Evolutionary conservation across 2,888 invertebrate genomes (phyloP).

Genomic region (Phyllotreta striolata): DNA sequence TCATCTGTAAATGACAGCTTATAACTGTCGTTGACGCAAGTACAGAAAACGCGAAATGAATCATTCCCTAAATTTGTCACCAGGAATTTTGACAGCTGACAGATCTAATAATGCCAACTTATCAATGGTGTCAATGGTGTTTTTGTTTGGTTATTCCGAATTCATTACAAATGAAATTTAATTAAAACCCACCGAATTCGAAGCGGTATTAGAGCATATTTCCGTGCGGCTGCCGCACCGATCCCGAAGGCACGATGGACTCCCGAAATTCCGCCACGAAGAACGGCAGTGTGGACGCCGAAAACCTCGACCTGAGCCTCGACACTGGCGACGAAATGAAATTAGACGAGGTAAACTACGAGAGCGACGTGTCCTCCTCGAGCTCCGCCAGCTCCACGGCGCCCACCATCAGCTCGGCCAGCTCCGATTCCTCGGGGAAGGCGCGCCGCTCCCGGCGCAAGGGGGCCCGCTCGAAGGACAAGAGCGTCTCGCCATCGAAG

Average conservation of each 20-base stretch:
- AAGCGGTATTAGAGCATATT: background rate
- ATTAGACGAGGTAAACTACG: conserved; percentile 79
- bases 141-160: conserved; percentile 14
- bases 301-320: conserved; percentile 58
- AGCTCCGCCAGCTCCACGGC: conserved; percentile 75
- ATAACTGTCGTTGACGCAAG: no score
- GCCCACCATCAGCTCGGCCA: conserved; percentile 81
- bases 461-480: conserved; percentile 61
- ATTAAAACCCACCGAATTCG: background rate
- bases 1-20: no score
- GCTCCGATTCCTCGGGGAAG: conserved; percentile 70
- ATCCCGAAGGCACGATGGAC: conserved; percentile 52
- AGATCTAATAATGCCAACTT: conserved; percentile 6
- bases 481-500: conserved; percentile 55
- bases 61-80: no score
- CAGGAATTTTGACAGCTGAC: no score
- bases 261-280: conserved; percentile 55
- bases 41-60: no score
- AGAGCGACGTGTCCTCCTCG: conserved; percentile 89
- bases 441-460: conserved; percentile 67
- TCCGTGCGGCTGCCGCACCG: no score
- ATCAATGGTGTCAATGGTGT: conserved; percentile 14
- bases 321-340: conserved; percentile 84
- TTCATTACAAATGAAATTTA: background rate
- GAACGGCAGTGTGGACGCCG: conserved; percentile 60